These are phyloP conservation scores for Drosophila greeni DNA, from an alignment of 2,888 invertebrate genomes.

Conservation along the genomic window DNA sequence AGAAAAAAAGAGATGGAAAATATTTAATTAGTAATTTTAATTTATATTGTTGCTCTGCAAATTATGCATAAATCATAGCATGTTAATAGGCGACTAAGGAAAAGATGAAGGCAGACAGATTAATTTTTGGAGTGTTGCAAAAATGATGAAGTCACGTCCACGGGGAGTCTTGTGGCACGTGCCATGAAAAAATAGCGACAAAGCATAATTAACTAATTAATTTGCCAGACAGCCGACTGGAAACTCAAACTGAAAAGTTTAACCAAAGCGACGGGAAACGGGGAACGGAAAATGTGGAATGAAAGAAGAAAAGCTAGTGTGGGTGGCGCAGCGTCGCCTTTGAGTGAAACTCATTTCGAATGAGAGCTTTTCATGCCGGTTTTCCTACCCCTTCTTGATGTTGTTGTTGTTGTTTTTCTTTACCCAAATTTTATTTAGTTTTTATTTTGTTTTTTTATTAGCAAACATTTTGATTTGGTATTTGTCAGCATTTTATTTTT, in stretches of 20 bases:
- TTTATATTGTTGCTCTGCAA: constrained; percentile 9
- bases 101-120: constrained; percentile 1
- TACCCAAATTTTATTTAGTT: constrained; percentile 15
- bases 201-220: constrained; percentile 64
- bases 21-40: constrained; percentile 15
- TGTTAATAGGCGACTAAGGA: constrained; percentile 33
- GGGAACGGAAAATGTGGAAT: background rate
- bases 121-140: constrained; percentile 15
- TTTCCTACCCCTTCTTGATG: background rate
- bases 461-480: constrained; percentile 40
- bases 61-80: constrained; percentile 48
- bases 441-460: constrained; percentile 37
- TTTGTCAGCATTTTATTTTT: constrained; percentile 30
- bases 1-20: constrained; percentile 20
- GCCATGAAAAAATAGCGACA: constrained; percentile 36
- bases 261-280: constrained; percentile 12
- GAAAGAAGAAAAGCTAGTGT: background rate
- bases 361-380: constrained; percentile 13
- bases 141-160: constrained; percentile 40
- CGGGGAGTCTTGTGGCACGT: constrained; percentile 43
- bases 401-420: constrained; percentile 5
- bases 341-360: constrained; percentile 12
- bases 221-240: constrained; percentile 45
- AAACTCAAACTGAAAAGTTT: constrained; percentile 26
- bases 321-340: constrained; percentile 4